These are phyloP conservation scores for Drosophila infuscata DNA, from an alignment of 2,888 invertebrate species.

Conservation along the genomic window DNA sequence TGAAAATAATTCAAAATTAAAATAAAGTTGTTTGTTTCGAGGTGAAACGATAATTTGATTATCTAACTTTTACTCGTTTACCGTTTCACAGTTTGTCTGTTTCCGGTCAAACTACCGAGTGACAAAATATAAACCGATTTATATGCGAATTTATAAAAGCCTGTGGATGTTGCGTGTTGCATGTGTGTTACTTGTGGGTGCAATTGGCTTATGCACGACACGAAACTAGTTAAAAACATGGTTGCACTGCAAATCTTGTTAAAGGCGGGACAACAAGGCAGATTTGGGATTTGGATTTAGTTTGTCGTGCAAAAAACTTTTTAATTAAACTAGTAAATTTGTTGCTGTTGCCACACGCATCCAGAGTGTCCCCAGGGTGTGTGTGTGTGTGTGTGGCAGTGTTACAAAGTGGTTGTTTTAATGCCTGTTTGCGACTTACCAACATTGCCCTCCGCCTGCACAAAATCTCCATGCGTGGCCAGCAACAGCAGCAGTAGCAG, in stretches of 20 bases:
- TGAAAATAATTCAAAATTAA: not conserved
- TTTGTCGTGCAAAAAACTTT: conserved; percentile 63
- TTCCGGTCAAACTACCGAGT: conserved; percentile 48
- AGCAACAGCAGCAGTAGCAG: conserved; percentile 73
- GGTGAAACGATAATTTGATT: conserved; percentile 50
- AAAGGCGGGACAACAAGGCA: conserved; percentile 6
- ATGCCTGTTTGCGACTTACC: conserved; percentile 72
- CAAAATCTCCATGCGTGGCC: conserved; percentile 74
- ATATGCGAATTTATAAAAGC: not conserved
- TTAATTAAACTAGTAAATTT: conserved; percentile 73
- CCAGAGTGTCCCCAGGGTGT: not conserved
- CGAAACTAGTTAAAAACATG: conserved; percentile 69
- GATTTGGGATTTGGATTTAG: conserved; percentile 20
- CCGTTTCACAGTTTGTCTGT: conserved; percentile 22
- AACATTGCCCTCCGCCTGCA: conserved; percentile 83
- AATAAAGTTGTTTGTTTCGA: not conserved
- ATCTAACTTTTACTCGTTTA: conserved; percentile 52
- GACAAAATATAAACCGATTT: conserved; percentile 1
- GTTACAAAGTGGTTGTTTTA: not conserved
- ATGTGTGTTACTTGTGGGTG: conserved; percentile 4
- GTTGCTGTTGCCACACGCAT: conserved; percentile 50
- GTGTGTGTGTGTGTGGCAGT: conserved; percentile 3
- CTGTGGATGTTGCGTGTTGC: conserved; percentile 1
- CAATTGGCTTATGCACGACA: conserved; percentile 56
- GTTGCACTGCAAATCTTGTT: conserved; percentile 57